phyloP scores from a whole-genome alignment of 2,797 vertebrate species.

The Hoplostethus mediterraneus region DNA sequence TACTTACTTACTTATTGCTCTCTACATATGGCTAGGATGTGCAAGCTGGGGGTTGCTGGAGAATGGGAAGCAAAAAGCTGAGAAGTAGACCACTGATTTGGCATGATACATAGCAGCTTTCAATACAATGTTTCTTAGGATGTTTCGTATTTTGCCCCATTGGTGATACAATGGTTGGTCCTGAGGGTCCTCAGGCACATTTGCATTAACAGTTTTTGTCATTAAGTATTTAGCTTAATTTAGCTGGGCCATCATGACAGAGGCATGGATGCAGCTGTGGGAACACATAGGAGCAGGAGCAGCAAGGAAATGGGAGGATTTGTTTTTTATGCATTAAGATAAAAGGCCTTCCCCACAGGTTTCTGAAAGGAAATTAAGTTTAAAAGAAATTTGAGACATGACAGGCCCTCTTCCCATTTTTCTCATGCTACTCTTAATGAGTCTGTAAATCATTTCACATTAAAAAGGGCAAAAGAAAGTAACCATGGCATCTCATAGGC shows the following conservation, averaged over 20 bases:
- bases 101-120: slow-evolving; percentile 59
- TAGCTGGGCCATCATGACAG: slow-evolving; percentile 36
- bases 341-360: slow-evolving; percentile 34
- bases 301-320: slow-evolving; percentile 25
- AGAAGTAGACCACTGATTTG: slow-evolving; percentile 49
- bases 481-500: background rate
- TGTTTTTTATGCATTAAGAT: slow-evolving; percentile 33
- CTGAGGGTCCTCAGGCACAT: slow-evolving; percentile 55
- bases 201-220: slow-evolving; percentile 62
- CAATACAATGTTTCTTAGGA: too few relatives aligned
- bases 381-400: slow-evolving; percentile 28
- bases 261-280: slow-evolving; percentile 26
- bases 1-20: slow-evolving; percentile 18
- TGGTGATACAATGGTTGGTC: slow-evolving; percentile 61
- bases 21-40: slow-evolving; percentile 22
- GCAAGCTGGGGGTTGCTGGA: background rate
- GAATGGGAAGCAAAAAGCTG: slow-evolving; percentile 37
- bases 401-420: background rate
- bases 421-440: slow-evolving; percentile 24
- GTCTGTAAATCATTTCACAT: background rate
- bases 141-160: slow-evolving; percentile 50
- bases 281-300: slow-evolving; percentile 16
- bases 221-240: slow-evolving; percentile 64
- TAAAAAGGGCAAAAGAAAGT: background rate
- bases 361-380: slow-evolving; percentile 36